Percentiles rank a stretch among this genome's conserved stretches.
Evolutionary conservation across 2,888 invertebrate species (phyloP).

Genomic region (Sturmia bella): DNA sequence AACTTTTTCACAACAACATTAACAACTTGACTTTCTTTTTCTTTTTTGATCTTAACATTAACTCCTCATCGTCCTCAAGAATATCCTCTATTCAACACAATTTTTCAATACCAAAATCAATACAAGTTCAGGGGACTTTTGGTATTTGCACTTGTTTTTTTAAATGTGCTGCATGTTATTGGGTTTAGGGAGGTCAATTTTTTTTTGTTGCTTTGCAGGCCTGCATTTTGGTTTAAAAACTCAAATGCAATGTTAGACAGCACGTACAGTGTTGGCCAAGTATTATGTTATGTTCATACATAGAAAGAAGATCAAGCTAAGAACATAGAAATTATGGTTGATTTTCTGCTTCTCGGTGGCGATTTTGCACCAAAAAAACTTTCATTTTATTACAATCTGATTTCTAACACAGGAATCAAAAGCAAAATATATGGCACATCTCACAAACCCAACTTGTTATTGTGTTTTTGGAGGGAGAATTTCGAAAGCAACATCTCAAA

Average conservation of each 20-base stretch:
- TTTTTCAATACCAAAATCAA: slow-evolving; percentile 16
- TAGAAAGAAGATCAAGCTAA: too few species aligned
- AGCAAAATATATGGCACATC: too few species aligned
- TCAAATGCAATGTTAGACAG: background rate
- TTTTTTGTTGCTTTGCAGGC: slow-evolving; percentile 22
- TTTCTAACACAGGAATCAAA: too few species aligned
- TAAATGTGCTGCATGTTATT: background rate
- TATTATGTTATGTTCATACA: too few species aligned
- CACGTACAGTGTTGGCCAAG: too few species aligned
- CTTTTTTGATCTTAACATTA: background rate
- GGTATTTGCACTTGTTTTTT: background rate
- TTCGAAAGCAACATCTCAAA: too few species aligned
- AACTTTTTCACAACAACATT: slow-evolving; percentile 13
- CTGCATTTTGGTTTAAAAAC: background rate
- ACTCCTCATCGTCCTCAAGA: background rate
- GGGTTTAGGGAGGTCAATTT: slow-evolving; percentile 38
- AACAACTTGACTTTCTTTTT: background rate
- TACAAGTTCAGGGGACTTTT: background rate
- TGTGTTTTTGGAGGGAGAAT: too few species aligned
- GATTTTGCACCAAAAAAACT: too few species aligned
- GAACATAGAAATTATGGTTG: too few species aligned
- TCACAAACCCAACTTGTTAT: too few species aligned
- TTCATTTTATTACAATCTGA: too few species aligned
- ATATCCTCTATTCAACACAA: slow-evolving; percentile 6
- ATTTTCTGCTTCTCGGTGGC: too few species aligned